Percentiles rank a stretch among this genome's conserved stretches.
phyloP scores from a whole-genome alignment of 2,888 invertebrate genomes.

The Eustalomyia histrio region DNA sequence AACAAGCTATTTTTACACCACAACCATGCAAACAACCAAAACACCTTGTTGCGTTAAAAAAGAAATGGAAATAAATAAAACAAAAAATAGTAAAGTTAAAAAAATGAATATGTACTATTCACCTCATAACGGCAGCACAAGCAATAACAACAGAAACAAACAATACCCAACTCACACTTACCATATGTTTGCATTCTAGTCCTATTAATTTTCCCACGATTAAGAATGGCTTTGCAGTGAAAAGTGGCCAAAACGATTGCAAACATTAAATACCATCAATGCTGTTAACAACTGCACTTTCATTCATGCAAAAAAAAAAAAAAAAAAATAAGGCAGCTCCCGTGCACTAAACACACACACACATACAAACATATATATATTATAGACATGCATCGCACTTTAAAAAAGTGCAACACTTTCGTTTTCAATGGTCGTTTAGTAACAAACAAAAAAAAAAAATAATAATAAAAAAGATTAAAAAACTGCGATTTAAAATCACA shows the following conservation, averaged over 20 bases:
- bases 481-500: slow-evolving; percentile 57
- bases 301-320: background rate
- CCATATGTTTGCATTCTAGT: background rate
- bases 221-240: slow-evolving; percentile 29
- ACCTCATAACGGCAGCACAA: slow-evolving; percentile 10
- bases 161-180: background rate
- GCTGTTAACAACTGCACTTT: slow-evolving; percentile 52
- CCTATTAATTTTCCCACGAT: slow-evolving; percentile 61
- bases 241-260: slow-evolving; percentile 53
- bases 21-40: background rate
- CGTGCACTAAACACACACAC: slow-evolving; percentile 1
- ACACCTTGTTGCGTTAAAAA: slow-evolving; percentile 1
- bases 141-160: slow-evolving; percentile 11
- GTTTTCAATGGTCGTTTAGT: slow-evolving; percentile 50
- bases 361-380: slow-evolving; percentile 14
- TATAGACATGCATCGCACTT: slow-evolving; percentile 13
- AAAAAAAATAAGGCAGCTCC: slow-evolving; percentile 1
- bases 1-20: slow-evolving; percentile 24
- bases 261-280: slow-evolving; percentile 48
- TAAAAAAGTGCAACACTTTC: slow-evolving; percentile 63
- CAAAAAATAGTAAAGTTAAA: background rate
- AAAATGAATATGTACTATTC: slow-evolving; percentile 6
- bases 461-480: slow-evolving; percentile 22
- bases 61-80: background rate
- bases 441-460: slow-evolving; percentile 44